Base-by-base conservation (phyloP, 2,797 vertebrate genomes). In the Sternotherus odoratus region DNA sequence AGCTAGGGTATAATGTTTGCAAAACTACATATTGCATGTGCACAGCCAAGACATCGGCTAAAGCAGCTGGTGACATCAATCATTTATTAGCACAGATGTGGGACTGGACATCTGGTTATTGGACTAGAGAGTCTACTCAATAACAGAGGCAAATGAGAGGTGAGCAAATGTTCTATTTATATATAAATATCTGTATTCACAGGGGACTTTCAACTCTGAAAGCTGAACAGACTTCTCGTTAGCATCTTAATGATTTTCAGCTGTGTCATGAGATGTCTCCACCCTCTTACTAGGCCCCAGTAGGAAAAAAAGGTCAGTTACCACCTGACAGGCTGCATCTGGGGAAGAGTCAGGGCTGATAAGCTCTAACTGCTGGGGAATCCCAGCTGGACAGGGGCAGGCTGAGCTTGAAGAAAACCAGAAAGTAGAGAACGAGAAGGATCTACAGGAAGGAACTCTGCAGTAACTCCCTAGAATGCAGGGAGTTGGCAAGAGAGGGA, bases 121-220 rank as follows among this genome's bases (percentile, higher is more conserved):
- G 90, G 87, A 91, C 87, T 90, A 5, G 95, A 93, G 94, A 93
- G 83, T 83, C 63, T 63, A 87, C 49, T 94, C 83, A 50, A 63
- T 93, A 93, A 88, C 88, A 92, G 46, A 93, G 86, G 82, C 93
- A 90, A 88, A 95, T 94, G 95, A 96, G 86, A 95, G 85, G 95
- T 87, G 86, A 94, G 85, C 36, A 80, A 92, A 13, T 87, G 78
- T 96, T 96, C 91, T 87, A 88, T 74, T 91, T 95, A 82, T 78
- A 85, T 90, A 69, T 87, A 79, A 94, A 91, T 63, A 0, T 91
- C 83, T 87, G 19, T 88, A 94, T 82, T 72, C 95, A 82, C 89
- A 91, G 82, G 93, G 92, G 91, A 82, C 86, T 91, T 46, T 78
- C 56, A 69, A 39, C 7, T 17, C 36, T n/a, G 17, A 82, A 94